Base-by-base conservation (phyloP, 1,140 invertebrate genomes). In the Apocrypta bakeri region DNA sequence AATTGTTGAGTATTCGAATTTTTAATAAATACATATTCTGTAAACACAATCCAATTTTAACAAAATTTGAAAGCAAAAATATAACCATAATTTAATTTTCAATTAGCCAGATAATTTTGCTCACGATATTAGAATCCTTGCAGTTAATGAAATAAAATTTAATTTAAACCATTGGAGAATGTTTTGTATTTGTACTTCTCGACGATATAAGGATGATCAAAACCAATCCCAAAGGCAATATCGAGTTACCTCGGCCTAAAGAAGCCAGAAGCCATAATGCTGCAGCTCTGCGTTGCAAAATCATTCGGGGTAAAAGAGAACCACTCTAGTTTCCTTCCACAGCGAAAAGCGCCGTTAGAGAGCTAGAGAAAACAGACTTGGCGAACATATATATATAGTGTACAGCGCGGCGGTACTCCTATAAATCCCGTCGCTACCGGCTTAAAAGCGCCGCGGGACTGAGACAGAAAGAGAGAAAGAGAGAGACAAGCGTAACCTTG, bases 381-480 rank as follows among this genome's bases (percentile, higher is more conserved):
- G 25, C 17, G 40, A 56, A n/a, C 64, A n/a, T n/a, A n/a, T n/a
- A n/a, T n/a, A n/a, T n/a, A 56, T 56, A 56, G 48, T 21, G 48
- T 21, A 56, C n/a, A 56, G 29, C 17, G 29, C 27, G 17, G 27
- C 77, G 3, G 24, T 1, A n/a, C 24, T 42, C 11, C n/a, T 24
- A 68, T 66, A 78, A 78, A 78, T 78, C n/a, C 75, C 24, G 61
- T 8, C 29, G 63, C 24, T 68, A 24, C 24, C 31, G 33, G 31
- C 69, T 71, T 25, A 71, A 71, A 33, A 37, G 31, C 2, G 69
- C 64, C 6, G 21, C 21, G 21, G 40, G n/a, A 69, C 6, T 29
- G 63, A 42, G 37, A 69, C 37, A 71, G 37, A 71, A 27, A 79
- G 66, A 17, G 77, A 79, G 77, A 29, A 66, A 82, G 29, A 61